phyloP scores from a whole-genome alignment of 2,888 invertebrate species.

The Achlya flavicornis region DNA sequence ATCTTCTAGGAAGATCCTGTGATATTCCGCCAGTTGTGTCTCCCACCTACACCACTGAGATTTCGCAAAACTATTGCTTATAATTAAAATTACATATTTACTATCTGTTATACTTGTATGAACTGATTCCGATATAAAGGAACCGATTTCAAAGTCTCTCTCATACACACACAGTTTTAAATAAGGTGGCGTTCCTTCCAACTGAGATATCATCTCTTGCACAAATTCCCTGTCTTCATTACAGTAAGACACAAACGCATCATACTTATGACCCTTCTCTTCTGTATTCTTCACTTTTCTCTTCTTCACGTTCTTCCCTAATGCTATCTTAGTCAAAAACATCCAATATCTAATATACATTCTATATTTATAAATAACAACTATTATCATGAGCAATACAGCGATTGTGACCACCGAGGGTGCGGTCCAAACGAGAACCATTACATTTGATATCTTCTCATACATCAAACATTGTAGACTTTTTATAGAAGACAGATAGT shows the following conservation, averaged over 20 bases:
- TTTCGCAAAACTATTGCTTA: constrained; percentile 87
- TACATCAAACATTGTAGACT: constrained; percentile 68
- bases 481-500: constrained; percentile 69
- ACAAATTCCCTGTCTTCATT: constrained; percentile 86
- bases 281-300: constrained; percentile 42
- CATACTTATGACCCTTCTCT: constrained; percentile 74
- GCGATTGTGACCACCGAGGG: constrained; percentile 65
- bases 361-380: constrained; percentile 68
- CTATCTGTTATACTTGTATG: constrained; percentile 86
- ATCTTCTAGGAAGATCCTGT: constrained; percentile 84
- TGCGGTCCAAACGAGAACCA: constrained; percentile 71
- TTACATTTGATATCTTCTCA: constrained; percentile 64
- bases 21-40: constrained; percentile 87
- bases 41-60: constrained; percentile 90
- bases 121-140: constrained; percentile 86
- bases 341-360: constrained; percentile 82
- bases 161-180: constrained; percentile 88
- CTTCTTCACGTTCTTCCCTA: constrained; percentile 69
- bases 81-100: constrained; percentile 85
- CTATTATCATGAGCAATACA: constrained; percentile 52
- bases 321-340: constrained; percentile 80
- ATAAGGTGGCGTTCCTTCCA: constrained; percentile 84
- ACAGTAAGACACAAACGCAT: constrained; percentile 85
- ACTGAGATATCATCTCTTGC: constrained; percentile 81
- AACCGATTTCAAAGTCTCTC: constrained; percentile 86